phyloP scores from a whole-genome alignment of 2,888 invertebrate species.

The Hydriomena furcata region DNA sequence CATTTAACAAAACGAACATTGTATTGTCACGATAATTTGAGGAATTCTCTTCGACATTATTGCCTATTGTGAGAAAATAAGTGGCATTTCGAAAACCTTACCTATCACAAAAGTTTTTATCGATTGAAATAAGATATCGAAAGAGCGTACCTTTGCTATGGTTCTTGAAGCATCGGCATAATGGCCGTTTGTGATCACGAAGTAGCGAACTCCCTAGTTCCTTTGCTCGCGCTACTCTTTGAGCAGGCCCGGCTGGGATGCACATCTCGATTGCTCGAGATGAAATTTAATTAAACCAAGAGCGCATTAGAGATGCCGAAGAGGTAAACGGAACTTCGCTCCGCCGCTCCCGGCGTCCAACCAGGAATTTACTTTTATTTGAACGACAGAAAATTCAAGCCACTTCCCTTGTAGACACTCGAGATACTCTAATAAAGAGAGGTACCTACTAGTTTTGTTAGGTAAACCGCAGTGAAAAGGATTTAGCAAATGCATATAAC shows the following conservation, averaged over 20 bases:
- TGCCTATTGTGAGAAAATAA: slow-evolving; percentile 10
- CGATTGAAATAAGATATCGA: slow-evolving; percentile 7
- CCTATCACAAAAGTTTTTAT: background rate
- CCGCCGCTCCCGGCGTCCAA: slow-evolving; percentile 40
- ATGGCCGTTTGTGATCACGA: slow-evolving; percentile 31
- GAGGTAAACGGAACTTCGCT: slow-evolving; percentile 56
- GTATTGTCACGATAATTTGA: slow-evolving; percentile 39
- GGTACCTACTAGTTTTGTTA: slow-evolving; percentile 15
- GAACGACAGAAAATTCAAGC: slow-evolving; percentile 40
- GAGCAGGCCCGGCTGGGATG: slow-evolving; percentile 41
- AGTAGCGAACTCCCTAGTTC: slow-evolving; percentile 5
- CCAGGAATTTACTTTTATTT: slow-evolving; percentile 48
- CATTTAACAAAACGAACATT: slow-evolving; percentile 37
- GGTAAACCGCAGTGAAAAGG: slow-evolving; percentile 6
- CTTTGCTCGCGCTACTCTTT: slow-evolving; percentile 42
- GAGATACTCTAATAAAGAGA: slow-evolving; percentile 27
- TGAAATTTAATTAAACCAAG: slow-evolving; percentile 73
- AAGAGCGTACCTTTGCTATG: slow-evolving; percentile 10
- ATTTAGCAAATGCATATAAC: slow-evolving; percentile 3
- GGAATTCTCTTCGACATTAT: slow-evolving; percentile 30
- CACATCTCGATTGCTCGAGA: slow-evolving; percentile 55
- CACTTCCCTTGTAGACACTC: slow-evolving; percentile 32
- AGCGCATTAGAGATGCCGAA: slow-evolving; percentile 58
- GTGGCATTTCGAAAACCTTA: background rate
- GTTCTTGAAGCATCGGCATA: slow-evolving; percentile 25